Conservation (phyloP, 1,140 invertebrate species). For the Centruroides sculpturatus region DNA sequence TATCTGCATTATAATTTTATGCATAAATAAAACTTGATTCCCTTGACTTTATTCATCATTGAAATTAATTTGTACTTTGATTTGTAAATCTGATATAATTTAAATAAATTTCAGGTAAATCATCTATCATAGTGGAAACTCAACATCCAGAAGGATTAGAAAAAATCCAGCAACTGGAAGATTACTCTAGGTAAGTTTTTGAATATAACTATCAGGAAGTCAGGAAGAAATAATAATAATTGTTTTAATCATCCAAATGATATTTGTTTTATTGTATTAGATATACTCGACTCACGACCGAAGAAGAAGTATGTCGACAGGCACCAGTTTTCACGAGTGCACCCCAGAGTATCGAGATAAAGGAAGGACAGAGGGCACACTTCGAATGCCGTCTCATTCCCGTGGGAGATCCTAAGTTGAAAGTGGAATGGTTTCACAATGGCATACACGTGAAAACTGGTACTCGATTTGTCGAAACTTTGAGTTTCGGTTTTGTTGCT, state of each 20-base stretch:
- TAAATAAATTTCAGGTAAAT: constrained; percentile 45
- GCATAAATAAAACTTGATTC: no score
- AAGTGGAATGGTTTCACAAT: constrained; percentile 96
- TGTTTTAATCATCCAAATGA: no score
- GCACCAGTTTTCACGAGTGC: constrained; percentile 81
- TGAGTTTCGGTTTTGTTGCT: constrained; percentile 87
- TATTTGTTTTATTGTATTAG: no score
- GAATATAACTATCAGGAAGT: no score
- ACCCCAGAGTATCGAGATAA: constrained; percentile 75
- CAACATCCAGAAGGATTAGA: constrained; percentile 91
- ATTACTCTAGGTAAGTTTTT: constrained; percentile 11
- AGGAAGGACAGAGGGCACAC: constrained; percentile 87
- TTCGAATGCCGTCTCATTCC: constrained; percentile 93
- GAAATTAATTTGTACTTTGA: no score
- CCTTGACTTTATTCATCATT: no score
- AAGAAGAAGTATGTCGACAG: constrained; percentile 72
- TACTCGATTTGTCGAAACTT: constrained; percentile 80
- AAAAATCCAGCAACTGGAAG: constrained; percentile 83
- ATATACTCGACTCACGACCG: constrained; percentile 21
- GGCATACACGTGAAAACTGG: constrained; percentile 65
- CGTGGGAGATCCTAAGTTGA: constrained; percentile 88
- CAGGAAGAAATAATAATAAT: no score
- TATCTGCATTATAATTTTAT: no score
- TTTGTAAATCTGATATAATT: no score
- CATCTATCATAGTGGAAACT: constrained; percentile 73